A percentile compares a stretch with the other conserved stretches of the same genome.
Evolutionary conservation across 2,113 vertebrate species (phyloP).

Genomic region (Coregonus clupeaformis): DNA sequence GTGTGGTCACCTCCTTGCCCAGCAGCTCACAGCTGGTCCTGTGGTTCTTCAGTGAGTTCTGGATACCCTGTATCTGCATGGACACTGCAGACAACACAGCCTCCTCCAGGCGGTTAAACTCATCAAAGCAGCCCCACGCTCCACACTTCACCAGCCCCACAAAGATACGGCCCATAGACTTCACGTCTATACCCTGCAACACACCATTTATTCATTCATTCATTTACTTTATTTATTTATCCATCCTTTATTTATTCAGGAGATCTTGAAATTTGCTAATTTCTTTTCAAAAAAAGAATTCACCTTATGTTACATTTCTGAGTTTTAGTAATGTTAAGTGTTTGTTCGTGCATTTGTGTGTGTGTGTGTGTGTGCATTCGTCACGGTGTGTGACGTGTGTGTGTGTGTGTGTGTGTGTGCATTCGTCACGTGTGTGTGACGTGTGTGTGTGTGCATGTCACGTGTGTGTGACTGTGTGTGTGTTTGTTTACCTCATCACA

Average conservation of each 20-base stretch:
- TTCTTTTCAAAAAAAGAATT: no score
- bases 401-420: no score
- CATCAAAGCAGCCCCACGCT: conserved; percentile 98
- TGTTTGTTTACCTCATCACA: conserved; percentile 90
- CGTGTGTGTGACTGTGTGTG: neutral
- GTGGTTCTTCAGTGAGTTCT: conserved; percentile 91
- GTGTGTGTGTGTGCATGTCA: no score
- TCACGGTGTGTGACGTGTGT: no score
- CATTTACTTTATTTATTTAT: neutral
- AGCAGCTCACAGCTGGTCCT: conserved; percentile 85
- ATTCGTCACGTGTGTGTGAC: no score
- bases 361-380: neutral
- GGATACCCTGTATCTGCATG: conserved; percentile 98
- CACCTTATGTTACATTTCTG: no score
- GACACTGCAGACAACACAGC: conserved; percentile 94
- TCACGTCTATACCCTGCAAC: conserved; percentile 92
- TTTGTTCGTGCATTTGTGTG: neutral
- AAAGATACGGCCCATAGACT: conserved; percentile 97
- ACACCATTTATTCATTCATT: neutral
- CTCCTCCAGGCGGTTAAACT: conserved; percentile 96
- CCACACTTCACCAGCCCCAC: conserved; percentile 96
- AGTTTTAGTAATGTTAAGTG: neutral
- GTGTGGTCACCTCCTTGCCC: conserved; percentile 84
- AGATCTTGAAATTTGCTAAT: no score
- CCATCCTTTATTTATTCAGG: neutral